These are phyloP conservation scores for Pentalonia nigronervosa DNA, from an alignment of 1,140 invertebrate genomes.

Conservation along the genomic window DNA sequence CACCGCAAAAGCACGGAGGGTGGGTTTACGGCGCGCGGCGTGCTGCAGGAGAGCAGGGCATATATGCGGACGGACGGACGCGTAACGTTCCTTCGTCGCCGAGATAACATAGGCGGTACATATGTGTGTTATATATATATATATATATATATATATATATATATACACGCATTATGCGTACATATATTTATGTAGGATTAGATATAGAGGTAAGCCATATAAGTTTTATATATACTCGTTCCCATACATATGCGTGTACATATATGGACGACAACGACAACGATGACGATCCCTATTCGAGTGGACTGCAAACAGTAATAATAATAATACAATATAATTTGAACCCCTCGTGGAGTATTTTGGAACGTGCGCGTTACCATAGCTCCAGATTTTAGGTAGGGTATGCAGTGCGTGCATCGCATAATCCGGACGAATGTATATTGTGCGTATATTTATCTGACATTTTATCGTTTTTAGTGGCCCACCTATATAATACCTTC, in stretches of 20 bases:
- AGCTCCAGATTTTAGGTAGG: not conserved
- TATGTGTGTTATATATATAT: too few relatives aligned
- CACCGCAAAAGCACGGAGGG: not conserved
- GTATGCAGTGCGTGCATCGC: too few relatives aligned
- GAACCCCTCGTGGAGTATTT: not conserved
- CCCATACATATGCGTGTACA: not conserved
- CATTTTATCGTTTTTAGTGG: not conserved
- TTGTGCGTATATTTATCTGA: not conserved
- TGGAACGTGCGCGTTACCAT: not conserved
- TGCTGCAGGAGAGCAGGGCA: not conserved
- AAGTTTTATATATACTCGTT: not conserved
- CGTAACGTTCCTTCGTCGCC: not conserved
- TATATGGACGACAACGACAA: not conserved
- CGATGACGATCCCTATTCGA: not conserved
- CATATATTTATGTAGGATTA: not conserved
- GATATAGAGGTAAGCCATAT: not conserved
- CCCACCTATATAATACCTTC: not conserved
- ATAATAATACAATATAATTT: not conserved
- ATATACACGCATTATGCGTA: not conserved
- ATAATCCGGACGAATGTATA: not conserved
- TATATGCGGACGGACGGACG: not conserved
- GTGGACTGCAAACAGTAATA: slow-evolving; percentile 5
- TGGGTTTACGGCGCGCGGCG: not conserved
- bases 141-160: too few relatives aligned
- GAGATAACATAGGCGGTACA: too few relatives aligned